Evolutionary conservation across 2,797 vertebrate genomes (phyloP), one percentile per base, ranked within the genome.

Genomic region (Rhinichthys osculus): DNA sequence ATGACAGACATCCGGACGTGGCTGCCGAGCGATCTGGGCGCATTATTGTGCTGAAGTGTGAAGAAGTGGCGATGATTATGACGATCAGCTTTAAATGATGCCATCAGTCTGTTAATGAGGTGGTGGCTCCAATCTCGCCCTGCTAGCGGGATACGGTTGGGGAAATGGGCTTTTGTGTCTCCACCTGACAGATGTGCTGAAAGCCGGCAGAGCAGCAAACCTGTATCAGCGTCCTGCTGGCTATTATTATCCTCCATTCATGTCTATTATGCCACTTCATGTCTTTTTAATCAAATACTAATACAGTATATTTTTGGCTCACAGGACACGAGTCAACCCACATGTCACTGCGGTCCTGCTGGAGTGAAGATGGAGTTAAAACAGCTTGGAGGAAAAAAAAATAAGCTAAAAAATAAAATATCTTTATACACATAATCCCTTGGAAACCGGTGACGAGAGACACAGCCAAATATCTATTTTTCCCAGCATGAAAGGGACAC

Each of bases 241-340:
- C 90, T 94, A 93, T 93, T 92, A 93, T 90, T 92, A 93, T 57
- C 85, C 87, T 84, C 87, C 87, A 6, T 38, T 38, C 38, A 38
- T 38, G 38, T 38, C 38, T 88, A 91, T 93, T 92, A 94, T 91
- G 92, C 85, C 89, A 91, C 90, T 91, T 92, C 90, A 78, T 90
- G 88, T 91, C 88, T 91, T 91, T 92, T 90, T 93, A 93, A 94
- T 93, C 89, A 85, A 88, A 91, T 90, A 87, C 76, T 77, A 69
- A 85, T 69, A 80, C 64, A 14, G 57, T 78, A 86, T 64, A 76
- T 90, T 89, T 88, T 69, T 35, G 82, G 80, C 50, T 42, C 80
- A 76, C 79, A 84, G 67, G 77, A 78, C 64, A 40, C 16, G 21
- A 67, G 78, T 23, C 3, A 71, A 85, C 47, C 44, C 67, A n/a